Evolutionary conservation across 2,797 vertebrate species (phyloP).

Genomic region (Lithobates sylvaticus): DNA sequence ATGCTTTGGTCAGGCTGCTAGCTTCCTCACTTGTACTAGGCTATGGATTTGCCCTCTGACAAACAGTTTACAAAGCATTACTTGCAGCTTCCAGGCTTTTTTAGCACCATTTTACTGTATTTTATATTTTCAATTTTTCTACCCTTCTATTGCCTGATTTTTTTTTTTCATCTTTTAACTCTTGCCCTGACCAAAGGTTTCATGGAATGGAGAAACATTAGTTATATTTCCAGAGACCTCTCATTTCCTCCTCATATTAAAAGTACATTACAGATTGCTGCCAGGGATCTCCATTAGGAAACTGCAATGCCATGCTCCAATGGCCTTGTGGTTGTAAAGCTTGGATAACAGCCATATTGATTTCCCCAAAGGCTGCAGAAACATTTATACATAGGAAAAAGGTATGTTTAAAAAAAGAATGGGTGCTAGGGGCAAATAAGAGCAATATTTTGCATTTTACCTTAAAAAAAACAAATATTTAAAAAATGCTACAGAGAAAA

Average conservation of each 20-base stretch:
- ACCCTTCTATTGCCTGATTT: background rate
- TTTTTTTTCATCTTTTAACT: background rate
- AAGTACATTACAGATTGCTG: constrained; percentile 51
- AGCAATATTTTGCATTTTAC: too few relatives aligned
- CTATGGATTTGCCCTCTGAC: background rate
- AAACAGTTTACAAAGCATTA: background rate
- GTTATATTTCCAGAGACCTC: constrained; percentile 52
- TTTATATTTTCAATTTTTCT: background rate
- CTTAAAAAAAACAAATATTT: too few relatives aligned
- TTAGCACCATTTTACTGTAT: background rate
- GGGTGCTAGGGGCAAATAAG: background rate
- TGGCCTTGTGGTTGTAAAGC: constrained; percentile 42
- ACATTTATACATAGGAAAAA: constrained; percentile 28
- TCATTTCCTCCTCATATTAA: constrained; percentile 56
- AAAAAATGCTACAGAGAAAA: background rate
- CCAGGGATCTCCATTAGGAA: constrained; percentile 52
- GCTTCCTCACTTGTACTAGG: background rate
- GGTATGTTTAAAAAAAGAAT: constrained; percentile 24
- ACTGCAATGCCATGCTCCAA: constrained; percentile 47
- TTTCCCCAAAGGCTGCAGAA: constrained; percentile 33
- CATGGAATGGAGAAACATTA: constrained; percentile 38
- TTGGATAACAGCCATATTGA: constrained; percentile 46
- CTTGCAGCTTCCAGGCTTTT: background rate
- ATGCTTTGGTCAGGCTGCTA: constrained; percentile 10
- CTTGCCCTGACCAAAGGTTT: background rate